Percentiles rank a stretch among this genome's conserved stretches.
phyloP scores from a whole-genome alignment of 2,888 invertebrate species.

The Plemyria rubiginata region DNA sequence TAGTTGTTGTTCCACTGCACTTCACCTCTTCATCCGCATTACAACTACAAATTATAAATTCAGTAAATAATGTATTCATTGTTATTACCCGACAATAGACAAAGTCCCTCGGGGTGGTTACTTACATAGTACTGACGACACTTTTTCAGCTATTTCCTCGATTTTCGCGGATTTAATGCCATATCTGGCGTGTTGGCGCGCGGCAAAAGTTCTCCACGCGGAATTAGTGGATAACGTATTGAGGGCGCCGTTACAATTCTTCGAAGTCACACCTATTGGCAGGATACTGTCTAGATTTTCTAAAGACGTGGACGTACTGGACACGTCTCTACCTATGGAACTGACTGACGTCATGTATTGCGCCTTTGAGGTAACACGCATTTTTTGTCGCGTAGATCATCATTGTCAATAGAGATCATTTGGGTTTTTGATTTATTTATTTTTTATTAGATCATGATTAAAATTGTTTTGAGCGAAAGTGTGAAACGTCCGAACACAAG shows the following conservation, averaged over 20 bases:
- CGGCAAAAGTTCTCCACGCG: slow-evolving; percentile 86
- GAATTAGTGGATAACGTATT: slow-evolving; percentile 86
- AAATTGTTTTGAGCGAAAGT: background rate
- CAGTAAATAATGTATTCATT: slow-evolving; percentile 79
- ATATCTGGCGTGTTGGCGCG: slow-evolving; percentile 88
- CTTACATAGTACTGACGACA: slow-evolving; percentile 55
- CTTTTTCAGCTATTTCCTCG: slow-evolving; percentile 88
- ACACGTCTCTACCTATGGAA: slow-evolving; percentile 87
- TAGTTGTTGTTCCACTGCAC: slow-evolving; percentile 30
- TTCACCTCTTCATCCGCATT: slow-evolving; percentile 13
- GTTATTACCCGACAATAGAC: slow-evolving; percentile 45
- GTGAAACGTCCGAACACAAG: background rate
- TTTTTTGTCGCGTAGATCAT: slow-evolving; percentile 28
- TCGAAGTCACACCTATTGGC: slow-evolving; percentile 91
- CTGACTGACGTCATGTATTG: slow-evolving; percentile 88
- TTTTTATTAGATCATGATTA: slow-evolving; percentile 2
- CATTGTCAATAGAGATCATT: slow-evolving; percentile 38
- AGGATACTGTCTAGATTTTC: slow-evolving; percentile 90
- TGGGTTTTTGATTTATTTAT: slow-evolving; percentile 21
- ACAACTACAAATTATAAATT: slow-evolving; percentile 21
- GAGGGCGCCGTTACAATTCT: slow-evolving; percentile 89
- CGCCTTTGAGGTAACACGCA: slow-evolving; percentile 87
- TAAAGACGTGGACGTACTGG: slow-evolving; percentile 90
- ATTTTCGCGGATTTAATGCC: slow-evolving; percentile 88
- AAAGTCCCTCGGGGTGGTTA: slow-evolving; percentile 11